A percentile compares a stretch with the other conserved stretches of the same genome.
Conservation (phyloP, 2,113 vertebrate genomes). For the Brachirus orientalis region DNA sequence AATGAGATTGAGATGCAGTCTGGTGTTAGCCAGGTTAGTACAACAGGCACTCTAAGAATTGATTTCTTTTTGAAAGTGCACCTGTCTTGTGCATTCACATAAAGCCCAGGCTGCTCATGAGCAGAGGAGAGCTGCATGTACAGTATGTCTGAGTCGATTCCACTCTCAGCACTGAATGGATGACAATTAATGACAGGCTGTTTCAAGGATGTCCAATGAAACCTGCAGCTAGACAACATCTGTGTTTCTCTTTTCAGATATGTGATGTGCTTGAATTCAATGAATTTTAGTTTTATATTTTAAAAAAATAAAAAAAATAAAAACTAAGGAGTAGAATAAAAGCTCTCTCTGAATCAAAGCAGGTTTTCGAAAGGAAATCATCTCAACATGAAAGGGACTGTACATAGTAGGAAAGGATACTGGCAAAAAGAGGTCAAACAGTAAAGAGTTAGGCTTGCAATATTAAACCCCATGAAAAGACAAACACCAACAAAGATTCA, state of each 20-base stretch:
- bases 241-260: no score
- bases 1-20: no score
- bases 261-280: no score
- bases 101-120: conserved; percentile 31
- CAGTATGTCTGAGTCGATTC: not conserved
- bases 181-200: not conserved
- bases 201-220: not conserved
- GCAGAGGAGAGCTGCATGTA: conserved; percentile 4
- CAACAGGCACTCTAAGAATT: conserved; percentile 30
- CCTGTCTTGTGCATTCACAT: conserved; percentile 21
- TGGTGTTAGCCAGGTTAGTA: not conserved
- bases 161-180: not conserved
- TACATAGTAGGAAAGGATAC: not conserved
- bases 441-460: conserved; percentile 10
- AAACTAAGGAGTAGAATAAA: conserved; percentile 8
- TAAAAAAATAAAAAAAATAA: no score
- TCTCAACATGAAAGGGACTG: conserved; percentile 3
- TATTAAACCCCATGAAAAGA: conserved; percentile 19
- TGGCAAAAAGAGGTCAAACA: not conserved
- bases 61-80: conserved; percentile 40
- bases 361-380: no score
- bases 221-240: no score
- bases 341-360: no score
- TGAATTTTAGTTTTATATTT: no score
- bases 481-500: not conserved